Percentiles rank a stretch among this genome's conserved stretches.
Evolutionary conservation across 2,797 vertebrate genomes (phyloP).

Genomic region (Rhyacichthys aspro): DNA sequence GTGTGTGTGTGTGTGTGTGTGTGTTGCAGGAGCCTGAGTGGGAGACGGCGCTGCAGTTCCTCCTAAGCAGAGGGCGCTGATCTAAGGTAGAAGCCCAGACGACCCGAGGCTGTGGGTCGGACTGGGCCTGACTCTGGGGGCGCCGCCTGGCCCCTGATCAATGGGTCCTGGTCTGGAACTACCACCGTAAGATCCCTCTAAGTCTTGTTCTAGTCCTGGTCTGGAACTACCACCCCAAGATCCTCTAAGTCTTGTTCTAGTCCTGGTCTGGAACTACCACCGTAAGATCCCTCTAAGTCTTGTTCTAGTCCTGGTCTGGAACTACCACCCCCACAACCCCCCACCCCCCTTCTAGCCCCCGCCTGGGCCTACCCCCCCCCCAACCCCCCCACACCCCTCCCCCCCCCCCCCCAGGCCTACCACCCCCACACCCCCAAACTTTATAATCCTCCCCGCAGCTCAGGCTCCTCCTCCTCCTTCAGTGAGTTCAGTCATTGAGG

Average conservation of each 20-base stretch:
- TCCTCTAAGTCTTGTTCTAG: not conserved
- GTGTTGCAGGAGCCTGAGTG: conserved; percentile 42
- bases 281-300: not conserved
- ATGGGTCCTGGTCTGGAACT: conserved; percentile 89
- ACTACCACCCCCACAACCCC: no score
- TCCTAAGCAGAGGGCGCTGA: conserved; percentile 78
- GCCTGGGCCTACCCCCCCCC: no score
- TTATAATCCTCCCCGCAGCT: no score
- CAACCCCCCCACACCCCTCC: no score
- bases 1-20: no score
- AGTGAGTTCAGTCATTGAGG: no score
- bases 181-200: conserved; percentile 81
- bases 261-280: not conserved
- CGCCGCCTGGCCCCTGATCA: conserved; percentile 66
- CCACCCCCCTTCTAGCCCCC: not conserved
- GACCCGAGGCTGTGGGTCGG: conserved; percentile 36
- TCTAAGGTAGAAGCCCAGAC: conserved; percentile 76
- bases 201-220: not conserved
- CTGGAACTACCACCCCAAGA: conserved; percentile 72
- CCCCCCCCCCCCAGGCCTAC: no score
- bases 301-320: not conserved
- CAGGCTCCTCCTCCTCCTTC: no score
- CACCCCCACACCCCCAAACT: no score
- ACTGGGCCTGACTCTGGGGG: conserved; percentile 10
- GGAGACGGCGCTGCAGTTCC: conserved; percentile 72